A percentile compares a stretch with the other conserved stretches of the same genome.
These are phyloP conservation scores for Zaprionus camerounensis DNA, from an alignment of 1,140 invertebrate species.

Conservation along the genomic window DNA sequence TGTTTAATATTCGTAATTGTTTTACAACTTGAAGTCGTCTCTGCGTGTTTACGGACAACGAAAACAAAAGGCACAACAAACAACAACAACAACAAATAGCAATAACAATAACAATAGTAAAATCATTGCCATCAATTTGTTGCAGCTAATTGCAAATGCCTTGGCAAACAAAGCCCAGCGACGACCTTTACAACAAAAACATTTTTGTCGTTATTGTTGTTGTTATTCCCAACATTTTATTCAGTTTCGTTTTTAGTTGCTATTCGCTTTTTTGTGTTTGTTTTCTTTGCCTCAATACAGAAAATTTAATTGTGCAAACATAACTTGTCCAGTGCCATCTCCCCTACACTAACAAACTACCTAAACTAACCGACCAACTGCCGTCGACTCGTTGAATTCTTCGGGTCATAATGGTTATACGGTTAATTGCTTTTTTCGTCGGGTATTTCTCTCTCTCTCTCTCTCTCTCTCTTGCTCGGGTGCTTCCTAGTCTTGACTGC, in stretches of 20 bases:
- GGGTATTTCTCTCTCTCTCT: not conserved
- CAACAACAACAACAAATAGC: not conserved
- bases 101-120: slow-evolving; percentile 30
- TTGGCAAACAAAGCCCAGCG: slow-evolving; percentile 54
- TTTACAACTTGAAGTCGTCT: slow-evolving; percentile 32
- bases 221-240: slow-evolving; percentile 18
- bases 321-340: slow-evolving; percentile 55
- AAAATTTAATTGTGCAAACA: slow-evolving; percentile 70
- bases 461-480: slow-evolving; percentile 6
- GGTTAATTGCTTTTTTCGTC: slow-evolving; percentile 71
- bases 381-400: slow-evolving; percentile 31
- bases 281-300: slow-evolving; percentile 27
- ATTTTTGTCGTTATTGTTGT: not conserved
- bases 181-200: slow-evolving; percentile 53
- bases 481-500: slow-evolving; percentile 59
- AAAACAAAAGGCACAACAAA: slow-evolving; percentile 25
- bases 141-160: slow-evolving; percentile 70
- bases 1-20: slow-evolving; percentile 53
- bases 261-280: slow-evolving; percentile 24
- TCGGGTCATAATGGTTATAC: slow-evolving; percentile 47
- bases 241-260: slow-evolving; percentile 14
- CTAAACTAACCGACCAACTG: slow-evolving; percentile 17
- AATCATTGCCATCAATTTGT: slow-evolving; percentile 68
- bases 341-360: not conserved
- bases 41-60: slow-evolving; percentile 30